Evolutionary conservation across 1,140 invertebrate genomes (phyloP), one percentile per base, ranked within the genome.

Genomic region (Diorhabda sublineata): DNA sequence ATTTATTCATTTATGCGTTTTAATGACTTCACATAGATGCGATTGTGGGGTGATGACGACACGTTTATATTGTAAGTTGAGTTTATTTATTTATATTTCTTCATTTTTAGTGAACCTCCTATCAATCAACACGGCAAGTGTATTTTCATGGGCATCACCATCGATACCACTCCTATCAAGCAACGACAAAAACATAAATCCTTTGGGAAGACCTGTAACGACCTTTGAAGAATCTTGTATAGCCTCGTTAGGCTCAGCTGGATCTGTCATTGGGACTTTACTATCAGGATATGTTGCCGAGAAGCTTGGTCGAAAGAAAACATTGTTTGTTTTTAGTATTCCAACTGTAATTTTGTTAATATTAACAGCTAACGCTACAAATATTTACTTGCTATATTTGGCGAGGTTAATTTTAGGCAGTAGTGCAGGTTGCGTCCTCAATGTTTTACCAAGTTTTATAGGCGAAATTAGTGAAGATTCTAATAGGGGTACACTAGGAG

Each of bases 131-230:
- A 84, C 85, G 5, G 90, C 90, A 41, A 87, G 85, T 64, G 84
- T 84, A 67, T 82, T 91, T 74, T 89, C 87, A 52, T 93, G 91
- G 90, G 89, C 89, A 0, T 92, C 91, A 7, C 90, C 91, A 0
- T 79, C 88, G 2, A 81, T 87, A 3, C 81, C 85, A 2, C 87
- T 87, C 72, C 77, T 92, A 26, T 77, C 70, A 56, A 73, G 69
- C 58, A 58, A 43, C 41, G 69, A 75, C 44, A 59, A 69, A 0
- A 64, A 68, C 9, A 71, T 75, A 8, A 79, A 75, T 64, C 78
- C 79, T 4, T 63, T 80, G 6, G 82, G 81, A 0, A 69, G 69
- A 4, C 68, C 73, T 3, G 69, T 86, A 4, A 84, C 82, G 0
- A 44, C 70, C 0, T 84, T 86, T 2, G 83, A 92, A 75, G 80